A percentile compares a stretch with the other conserved stretches of the same genome.
Conservation (phyloP, 2,797 vertebrate species). For the Melanotaenia trifasciata region DNA sequence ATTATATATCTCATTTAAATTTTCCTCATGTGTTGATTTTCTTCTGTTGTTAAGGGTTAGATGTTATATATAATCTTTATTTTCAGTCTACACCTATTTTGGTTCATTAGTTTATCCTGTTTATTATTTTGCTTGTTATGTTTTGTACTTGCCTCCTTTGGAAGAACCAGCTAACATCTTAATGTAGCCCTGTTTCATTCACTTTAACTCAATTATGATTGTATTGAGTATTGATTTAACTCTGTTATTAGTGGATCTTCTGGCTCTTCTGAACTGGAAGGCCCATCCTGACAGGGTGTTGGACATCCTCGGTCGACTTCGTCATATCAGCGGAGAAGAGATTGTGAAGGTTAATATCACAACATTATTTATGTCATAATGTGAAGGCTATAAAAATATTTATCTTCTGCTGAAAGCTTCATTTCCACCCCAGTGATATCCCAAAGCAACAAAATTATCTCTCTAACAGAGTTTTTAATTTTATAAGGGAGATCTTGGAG, state of each 20-base stretch:
- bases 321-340: constrained; percentile 97
- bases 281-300: constrained; percentile 95
- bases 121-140: too few relatives aligned
- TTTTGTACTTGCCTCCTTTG: too few relatives aligned
- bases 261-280: constrained; percentile 99
- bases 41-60: too few relatives aligned
- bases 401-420: not conserved
- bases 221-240: not conserved
- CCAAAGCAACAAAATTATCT: not conserved
- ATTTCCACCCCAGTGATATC: not conserved
- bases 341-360: constrained; percentile 91
- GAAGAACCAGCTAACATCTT: not conserved
- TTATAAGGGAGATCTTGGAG: not conserved
- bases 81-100: too few relatives aligned
- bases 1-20: too few relatives aligned
- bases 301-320: constrained; percentile 94
- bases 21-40: too few relatives aligned
- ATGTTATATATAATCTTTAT: too few relatives aligned
- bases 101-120: too few relatives aligned
- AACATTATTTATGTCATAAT: constrained; percentile 8
- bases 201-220: not conserved
- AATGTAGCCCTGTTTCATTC: not conserved
- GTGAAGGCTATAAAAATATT: not conserved
- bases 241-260: constrained; percentile 90
- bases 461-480: not conserved